Base-by-base conservation (phyloP, 1,140 invertebrate species). In the Drosophila subpulchrella region DNA sequence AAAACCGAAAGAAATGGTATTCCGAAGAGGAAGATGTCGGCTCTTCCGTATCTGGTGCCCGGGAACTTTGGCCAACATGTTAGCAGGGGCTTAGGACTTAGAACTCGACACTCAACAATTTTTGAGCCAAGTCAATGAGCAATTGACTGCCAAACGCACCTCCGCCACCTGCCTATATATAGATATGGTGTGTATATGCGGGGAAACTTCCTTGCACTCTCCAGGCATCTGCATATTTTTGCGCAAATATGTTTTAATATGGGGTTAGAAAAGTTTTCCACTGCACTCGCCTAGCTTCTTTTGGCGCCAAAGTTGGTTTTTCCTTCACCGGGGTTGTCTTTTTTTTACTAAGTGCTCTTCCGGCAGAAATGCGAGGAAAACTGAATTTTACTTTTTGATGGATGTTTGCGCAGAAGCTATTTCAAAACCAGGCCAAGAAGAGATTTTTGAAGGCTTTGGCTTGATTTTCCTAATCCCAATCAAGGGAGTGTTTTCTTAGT, bases 71-170 rank as follows among this genome's bases (percentile, higher is more conserved):
- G 30, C 42, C 50, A 36, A 44, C 75, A 73, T 79, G 65, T 83
- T 83, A 72, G 75, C 78, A 66, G 60, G 56, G 44, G 67, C 81
- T 85, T 83, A 85, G 65, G 48, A 59, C 68, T 59, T 63, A 54
- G 48, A 34, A 46, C 46, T 58, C 62, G 51, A 56, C 58, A 55
- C 55, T 58, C 66, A 58, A 72, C 60, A 42, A 65, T 67, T 70
- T 55, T 74, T 70, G 74, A 82, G 74, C 74, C 83, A 83, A 88
- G 75, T 86, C 83, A 76, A 88, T 86, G 84, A 83, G 84, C 83
- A 86, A 86, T 86, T 86, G 83, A 83, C 83, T 89, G 75, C 57
- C 78, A 51, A 51, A 32, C 30, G 36, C 17, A 50, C 6, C 24
- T 4, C 39, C 30, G 24, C 46, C 32, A 41, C 58, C 32, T 73